Conservation (phyloP, 2,888 invertebrate species). For the Sipha maydis region DNA sequence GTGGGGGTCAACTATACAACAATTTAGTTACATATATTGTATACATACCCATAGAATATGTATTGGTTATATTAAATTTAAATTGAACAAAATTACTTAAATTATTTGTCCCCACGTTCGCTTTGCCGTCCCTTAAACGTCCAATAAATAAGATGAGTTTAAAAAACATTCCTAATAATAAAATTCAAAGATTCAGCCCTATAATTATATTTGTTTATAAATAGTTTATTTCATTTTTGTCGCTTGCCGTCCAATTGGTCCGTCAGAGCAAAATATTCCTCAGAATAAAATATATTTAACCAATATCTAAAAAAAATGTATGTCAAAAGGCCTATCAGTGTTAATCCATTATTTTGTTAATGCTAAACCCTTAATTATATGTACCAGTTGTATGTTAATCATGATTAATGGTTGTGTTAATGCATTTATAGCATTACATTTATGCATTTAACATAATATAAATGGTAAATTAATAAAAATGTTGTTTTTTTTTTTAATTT, state of each 20-base stretch:
- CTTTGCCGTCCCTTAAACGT: constrained; percentile 60
- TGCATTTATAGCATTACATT: constrained; percentile 13
- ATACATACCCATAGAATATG: constrained; percentile 9
- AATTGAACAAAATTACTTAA: constrained; percentile 50
- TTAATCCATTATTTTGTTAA: not conserved
- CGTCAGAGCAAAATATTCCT: constrained; percentile 42
- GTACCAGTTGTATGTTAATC: constrained; percentile 8
- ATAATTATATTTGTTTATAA: constrained; percentile 29
- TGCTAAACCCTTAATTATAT: not conserved
- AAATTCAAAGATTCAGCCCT: not conserved
- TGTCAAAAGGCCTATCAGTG: not conserved
- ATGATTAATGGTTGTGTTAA: constrained; percentile 51
- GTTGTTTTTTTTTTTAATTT: not conserved
- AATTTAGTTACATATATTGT: constrained; percentile 40
- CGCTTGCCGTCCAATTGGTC: constrained; percentile 58
- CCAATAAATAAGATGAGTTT: constrained; percentile 39
- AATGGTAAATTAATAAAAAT: not conserved
- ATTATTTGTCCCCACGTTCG: constrained; percentile 33
- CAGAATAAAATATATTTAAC: constrained; percentile 7
- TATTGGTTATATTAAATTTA: constrained; percentile 15
- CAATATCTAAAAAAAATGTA: not conserved
- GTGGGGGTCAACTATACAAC: constrained; percentile 54
- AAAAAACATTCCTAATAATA: constrained; percentile 53
- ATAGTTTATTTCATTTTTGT: constrained; percentile 44
- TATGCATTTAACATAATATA: constrained; percentile 34